Conservation (phyloP, 2,888 invertebrate species). For the Apamea sordens region DNA sequence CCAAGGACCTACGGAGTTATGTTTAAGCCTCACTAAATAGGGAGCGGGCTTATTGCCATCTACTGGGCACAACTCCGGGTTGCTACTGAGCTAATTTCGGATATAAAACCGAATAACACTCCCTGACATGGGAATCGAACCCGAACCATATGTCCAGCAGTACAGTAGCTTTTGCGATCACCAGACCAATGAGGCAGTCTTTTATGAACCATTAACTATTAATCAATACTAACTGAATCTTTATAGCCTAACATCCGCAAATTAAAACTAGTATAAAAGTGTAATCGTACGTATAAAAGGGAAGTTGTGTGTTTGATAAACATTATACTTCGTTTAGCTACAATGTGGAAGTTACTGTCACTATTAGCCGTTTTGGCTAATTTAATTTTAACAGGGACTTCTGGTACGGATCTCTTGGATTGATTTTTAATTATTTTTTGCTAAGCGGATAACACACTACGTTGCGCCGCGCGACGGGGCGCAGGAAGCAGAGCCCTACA, state of each 20-base stretch:
- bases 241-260: slow-evolving; percentile 47
- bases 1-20: not conserved
- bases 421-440: not conserved
- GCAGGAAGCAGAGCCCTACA: too few relatives aligned
- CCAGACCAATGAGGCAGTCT: not conserved
- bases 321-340: slow-evolving; percentile 28
- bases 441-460: too few relatives aligned
- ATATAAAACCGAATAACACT: not conserved
- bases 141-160: not conserved
- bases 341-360: slow-evolving; percentile 62
- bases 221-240: slow-evolving; percentile 23
- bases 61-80: not conserved
- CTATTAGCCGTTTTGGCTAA: slow-evolving; percentile 48
- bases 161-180: not conserved
- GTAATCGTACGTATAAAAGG: slow-evolving; percentile 46
- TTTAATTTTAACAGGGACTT: slow-evolving; percentile 20
- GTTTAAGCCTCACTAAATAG: not conserved
- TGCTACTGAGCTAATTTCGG: not conserved
- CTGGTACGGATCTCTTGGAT: slow-evolving; percentile 35
- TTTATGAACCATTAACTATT: slow-evolving; percentile 39
- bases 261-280: slow-evolving; percentile 33
- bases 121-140: not conserved
- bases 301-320: not conserved
- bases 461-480: too few relatives aligned
- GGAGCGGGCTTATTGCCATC: not conserved